These are phyloP conservation scores for Chelonia mydas DNA, from an alignment of 2,797 vertebrate species.

Conservation along the genomic window DNA sequence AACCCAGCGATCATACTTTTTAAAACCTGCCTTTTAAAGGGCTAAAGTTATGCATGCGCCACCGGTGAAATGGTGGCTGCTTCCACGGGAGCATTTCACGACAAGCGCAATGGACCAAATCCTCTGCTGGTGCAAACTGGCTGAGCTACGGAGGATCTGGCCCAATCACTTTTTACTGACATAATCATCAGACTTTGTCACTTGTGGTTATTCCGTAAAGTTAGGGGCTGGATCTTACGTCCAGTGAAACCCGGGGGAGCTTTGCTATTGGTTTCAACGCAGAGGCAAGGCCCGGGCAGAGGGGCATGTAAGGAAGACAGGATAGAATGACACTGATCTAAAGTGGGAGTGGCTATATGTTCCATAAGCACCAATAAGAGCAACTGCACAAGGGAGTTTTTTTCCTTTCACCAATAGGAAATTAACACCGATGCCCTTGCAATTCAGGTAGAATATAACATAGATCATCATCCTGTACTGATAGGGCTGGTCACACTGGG, in stretches of 20 bases:
- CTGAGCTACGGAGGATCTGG: background rate
- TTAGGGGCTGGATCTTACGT: background rate
- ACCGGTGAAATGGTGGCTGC: conserved; percentile 11
- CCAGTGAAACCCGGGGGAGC: background rate
- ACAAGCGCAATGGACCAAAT: background rate
- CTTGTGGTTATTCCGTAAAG: background rate
- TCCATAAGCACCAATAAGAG: background rate
- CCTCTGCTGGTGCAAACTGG: background rate
- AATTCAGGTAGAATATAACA: background rate
- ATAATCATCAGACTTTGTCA: too few relatives aligned
- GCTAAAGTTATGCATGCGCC: background rate
- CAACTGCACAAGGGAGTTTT: background rate
- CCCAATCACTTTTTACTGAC: background rate
- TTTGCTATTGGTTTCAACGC: background rate
- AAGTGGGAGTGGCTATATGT: background rate
- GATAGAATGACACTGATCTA: background rate
- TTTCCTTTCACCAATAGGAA: background rate
- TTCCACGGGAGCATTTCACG: conserved; percentile 40
- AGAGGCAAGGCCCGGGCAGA: background rate
- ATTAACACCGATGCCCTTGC: background rate
- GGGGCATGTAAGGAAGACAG: background rate
- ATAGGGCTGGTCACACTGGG: background rate
- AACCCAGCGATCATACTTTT: background rate
- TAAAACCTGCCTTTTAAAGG: background rate
- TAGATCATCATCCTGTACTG: background rate